Conservation (phyloP, 2,888 invertebrate genomes). For the Alcis repandata region DNA sequence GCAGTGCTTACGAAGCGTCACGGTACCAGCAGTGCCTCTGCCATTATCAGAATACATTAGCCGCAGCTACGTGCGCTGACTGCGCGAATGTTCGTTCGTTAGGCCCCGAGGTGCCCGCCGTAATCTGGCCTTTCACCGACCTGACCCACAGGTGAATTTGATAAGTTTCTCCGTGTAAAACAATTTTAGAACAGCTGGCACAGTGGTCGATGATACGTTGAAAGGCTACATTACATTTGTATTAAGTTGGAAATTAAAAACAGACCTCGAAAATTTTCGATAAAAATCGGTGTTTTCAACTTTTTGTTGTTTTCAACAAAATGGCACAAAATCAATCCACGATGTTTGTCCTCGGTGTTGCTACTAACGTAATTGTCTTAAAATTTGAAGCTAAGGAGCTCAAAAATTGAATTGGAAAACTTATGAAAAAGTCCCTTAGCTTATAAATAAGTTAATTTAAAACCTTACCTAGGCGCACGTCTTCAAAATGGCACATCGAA, state of each 20-base stretch:
- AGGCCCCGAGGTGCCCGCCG: slow-evolving; percentile 60
- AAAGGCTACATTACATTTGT: background rate
- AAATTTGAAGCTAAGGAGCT: slow-evolving; percentile 10
- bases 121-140: slow-evolving; percentile 56
- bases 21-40: slow-evolving; percentile 61
- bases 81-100: slow-evolving; percentile 65
- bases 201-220: background rate
- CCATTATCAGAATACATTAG: slow-evolving; percentile 74
- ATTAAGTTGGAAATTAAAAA: background rate
- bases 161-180: slow-evolving; percentile 37
- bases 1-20: slow-evolving; percentile 54
- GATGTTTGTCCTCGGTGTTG: background rate
- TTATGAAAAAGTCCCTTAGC: slow-evolving; percentile 26
- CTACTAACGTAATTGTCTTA: slow-evolving; percentile 4
- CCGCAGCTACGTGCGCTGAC: slow-evolving; percentile 70
- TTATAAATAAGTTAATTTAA: slow-evolving; percentile 39
- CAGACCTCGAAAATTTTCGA: background rate
- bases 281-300: background rate
- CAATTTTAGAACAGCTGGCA: slow-evolving; percentile 31
- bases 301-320: background rate
- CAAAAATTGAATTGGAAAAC: slow-evolving; percentile 16
- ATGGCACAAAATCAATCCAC: no score
- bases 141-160: slow-evolving; percentile 49
- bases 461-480: slow-evolving; percentile 33
- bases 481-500: no score